These are phyloP conservation scores for Dolichoris vasculosae DNA, from an alignment of 1,140 invertebrate species.

Conservation along the genomic window DNA sequence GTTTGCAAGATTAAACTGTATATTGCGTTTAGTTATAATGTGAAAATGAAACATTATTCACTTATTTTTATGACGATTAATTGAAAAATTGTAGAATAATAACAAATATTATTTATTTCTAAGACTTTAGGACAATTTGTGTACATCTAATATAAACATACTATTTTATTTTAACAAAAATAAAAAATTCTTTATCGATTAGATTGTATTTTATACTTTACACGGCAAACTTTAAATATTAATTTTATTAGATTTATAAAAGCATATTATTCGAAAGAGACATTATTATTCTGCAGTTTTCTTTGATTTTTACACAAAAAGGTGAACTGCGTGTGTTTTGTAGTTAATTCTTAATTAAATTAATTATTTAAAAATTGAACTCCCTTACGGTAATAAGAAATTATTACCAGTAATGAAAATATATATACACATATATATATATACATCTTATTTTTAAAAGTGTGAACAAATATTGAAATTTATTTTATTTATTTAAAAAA, in stretches of 20 bases:
- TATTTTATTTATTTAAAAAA: neutral
- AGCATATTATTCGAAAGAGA: no score
- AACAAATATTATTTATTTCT: slow-evolving; percentile 2
- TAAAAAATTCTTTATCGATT: neutral
- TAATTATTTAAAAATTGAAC: no score
- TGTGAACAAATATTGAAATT: neutral
- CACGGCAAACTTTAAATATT: neutral
- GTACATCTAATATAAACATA: neutral
- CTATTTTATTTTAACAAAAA: neutral
- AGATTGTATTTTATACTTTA: neutral
- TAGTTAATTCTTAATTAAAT: no score
- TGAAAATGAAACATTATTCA: neutral
- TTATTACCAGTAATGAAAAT: neutral
- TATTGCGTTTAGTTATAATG: neutral
- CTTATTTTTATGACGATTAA: neutral
- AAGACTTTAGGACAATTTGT: neutral
- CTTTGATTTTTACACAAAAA: no score
- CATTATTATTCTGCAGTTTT: no score
- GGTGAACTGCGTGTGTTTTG: no score
- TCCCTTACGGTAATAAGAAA: neutral
- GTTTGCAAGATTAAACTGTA: neutral
- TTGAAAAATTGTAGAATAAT: neutral
- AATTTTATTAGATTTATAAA: neutral
- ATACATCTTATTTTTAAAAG: neutral
- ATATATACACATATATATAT: neutral